A percentile compares a stretch with the other conserved stretches of the same genome.
Conservation (phyloP, 2,797 vertebrate genomes). For the Cirrhinus mrigala region DNA sequence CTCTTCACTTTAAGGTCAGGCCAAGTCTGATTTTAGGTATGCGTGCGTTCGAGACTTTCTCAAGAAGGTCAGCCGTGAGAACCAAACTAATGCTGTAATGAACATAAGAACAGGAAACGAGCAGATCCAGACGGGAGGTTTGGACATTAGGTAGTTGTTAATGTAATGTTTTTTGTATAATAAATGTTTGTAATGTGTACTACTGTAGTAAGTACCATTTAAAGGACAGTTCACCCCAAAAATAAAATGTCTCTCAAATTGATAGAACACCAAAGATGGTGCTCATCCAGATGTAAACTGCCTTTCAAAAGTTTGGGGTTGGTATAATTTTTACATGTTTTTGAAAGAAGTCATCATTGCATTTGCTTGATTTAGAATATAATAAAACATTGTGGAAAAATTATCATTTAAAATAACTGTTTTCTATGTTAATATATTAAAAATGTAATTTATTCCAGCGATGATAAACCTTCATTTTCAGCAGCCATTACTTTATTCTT, state of each 20-base stretch:
- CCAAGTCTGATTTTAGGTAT: conserved; percentile 38
- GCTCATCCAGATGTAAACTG: too few relatives aligned
- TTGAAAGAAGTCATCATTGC: too few relatives aligned
- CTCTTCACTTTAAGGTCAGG: conserved; percentile 50
- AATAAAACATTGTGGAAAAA: too few relatives aligned
- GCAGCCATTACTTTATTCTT: background rate
- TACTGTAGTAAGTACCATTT: background rate
- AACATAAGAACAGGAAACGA: conserved; percentile 27
- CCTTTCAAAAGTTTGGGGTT: too few relatives aligned
- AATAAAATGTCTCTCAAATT: background rate
- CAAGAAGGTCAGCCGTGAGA: conserved; percentile 59
- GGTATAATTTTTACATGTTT: too few relatives aligned
- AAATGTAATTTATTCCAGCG: background rate
- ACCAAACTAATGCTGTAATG: conserved; percentile 45
- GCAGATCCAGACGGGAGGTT: background rate
- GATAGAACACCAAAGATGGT: background rate
- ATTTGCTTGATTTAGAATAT: background rate
- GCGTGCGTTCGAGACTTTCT: background rate
- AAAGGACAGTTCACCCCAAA: background rate
- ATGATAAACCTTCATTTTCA: background rate
- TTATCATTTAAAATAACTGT: too few relatives aligned
- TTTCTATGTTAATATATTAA: background rate
- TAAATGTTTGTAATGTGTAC: background rate
- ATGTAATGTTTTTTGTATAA: background rate
- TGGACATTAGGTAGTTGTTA: background rate